These are phyloP conservation scores for Cryptocephalus primarius DNA, from an alignment of 2,888 invertebrate genomes.

Conservation along the genomic window DNA sequence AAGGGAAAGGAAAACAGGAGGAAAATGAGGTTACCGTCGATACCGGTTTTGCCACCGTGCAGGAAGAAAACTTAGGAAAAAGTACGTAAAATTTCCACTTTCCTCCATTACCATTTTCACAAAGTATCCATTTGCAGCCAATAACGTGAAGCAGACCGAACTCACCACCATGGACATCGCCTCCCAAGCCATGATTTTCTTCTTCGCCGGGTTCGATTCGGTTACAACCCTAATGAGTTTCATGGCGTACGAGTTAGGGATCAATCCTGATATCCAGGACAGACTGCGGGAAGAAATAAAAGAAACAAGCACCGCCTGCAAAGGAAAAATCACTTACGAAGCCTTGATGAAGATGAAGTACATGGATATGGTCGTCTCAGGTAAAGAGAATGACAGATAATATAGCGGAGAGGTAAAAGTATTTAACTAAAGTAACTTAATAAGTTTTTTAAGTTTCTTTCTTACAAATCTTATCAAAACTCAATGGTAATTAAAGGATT, in stretches of 20 bases:
- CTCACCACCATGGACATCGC: constrained; percentile 4
- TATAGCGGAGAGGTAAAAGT: too few relatives aligned
- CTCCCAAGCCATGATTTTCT: constrained; percentile 42
- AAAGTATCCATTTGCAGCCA: constrained; percentile 9
- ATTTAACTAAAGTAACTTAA: too few relatives aligned
- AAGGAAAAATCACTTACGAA: constrained; percentile 33
- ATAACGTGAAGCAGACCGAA: constrained; percentile 7
- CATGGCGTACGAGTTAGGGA: constrained; percentile 43
- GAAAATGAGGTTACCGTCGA: neutral
- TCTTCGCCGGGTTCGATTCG: constrained; percentile 41
- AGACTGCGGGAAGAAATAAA: constrained; percentile 43
- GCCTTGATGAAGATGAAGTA: constrained; percentile 39
- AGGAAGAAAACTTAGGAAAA: constrained; percentile 7
- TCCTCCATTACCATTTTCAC: too few relatives aligned
- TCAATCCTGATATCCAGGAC: constrained; percentile 46
- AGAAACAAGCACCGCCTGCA: constrained; percentile 25
- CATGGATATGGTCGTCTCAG: constrained; percentile 39
- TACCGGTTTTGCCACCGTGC: constrained; percentile 10
- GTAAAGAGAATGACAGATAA: too few relatives aligned
- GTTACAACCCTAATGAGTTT: constrained; percentile 39
- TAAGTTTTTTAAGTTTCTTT: too few relatives aligned
- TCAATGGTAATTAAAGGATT: too few relatives aligned
- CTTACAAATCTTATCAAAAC: too few relatives aligned
- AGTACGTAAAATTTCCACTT: neutral
- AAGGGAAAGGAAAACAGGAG: neutral